Conservation (phyloP, 64 coral and sea anemone species). For the Astreopora myriophthalma region DNA sequence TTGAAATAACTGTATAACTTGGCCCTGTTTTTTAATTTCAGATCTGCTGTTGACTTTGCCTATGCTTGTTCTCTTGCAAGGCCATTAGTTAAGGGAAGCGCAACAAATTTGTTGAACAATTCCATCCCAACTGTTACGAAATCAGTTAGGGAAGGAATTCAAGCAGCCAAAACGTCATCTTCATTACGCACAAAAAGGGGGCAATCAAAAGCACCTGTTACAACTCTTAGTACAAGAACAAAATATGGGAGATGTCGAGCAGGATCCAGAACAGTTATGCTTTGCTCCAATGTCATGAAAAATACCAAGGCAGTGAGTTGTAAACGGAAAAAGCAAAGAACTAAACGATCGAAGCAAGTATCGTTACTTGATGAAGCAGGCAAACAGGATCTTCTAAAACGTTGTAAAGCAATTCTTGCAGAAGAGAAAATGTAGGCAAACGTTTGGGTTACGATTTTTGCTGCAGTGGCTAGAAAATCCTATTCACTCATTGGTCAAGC, state of each 20-base stretch:
- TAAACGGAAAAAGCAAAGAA: background rate
- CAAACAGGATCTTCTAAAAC: background rate
- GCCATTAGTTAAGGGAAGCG: background rate
- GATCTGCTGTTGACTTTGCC: slow-evolving; percentile 31
- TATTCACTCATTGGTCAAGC: too few species aligned
- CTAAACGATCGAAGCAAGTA: background rate
- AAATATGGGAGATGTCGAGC: background rate
- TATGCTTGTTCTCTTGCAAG: slow-evolving; percentile 27
- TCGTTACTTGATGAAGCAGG: slow-evolving; percentile 1
- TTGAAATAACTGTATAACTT: too few species aligned
- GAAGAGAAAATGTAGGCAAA: background rate
- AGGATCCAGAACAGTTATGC: background rate
- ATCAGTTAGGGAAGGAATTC: slow-evolving; percentile 5
- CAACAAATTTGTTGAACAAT: background rate
- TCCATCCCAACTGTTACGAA: background rate
- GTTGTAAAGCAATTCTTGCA: background rate
- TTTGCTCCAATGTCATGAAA: too few species aligned
- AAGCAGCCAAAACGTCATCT: background rate
- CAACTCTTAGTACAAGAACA: background rate
- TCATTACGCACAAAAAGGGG: background rate
- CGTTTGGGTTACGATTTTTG: background rate
- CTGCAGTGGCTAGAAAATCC: background rate
- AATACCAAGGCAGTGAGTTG: background rate
- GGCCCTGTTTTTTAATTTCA: background rate
- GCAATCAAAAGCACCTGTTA: background rate